These are phyloP conservation scores for Coleophora flavipennella DNA, from an alignment of 2,888 invertebrate genomes.

Conservation along the genomic window DNA sequence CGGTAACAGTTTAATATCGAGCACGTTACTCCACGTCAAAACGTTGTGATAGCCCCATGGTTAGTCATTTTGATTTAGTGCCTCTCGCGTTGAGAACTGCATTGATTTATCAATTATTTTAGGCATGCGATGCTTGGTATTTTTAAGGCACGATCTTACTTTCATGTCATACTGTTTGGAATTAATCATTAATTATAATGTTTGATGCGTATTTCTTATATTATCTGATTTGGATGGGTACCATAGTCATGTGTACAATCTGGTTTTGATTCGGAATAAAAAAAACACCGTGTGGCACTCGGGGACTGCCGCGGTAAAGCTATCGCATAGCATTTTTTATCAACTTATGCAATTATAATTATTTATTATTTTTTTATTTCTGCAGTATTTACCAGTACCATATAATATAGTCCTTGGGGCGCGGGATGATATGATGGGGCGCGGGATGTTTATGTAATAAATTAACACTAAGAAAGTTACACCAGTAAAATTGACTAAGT, in stretches of 20 bases:
- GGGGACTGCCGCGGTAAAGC: too few species aligned
- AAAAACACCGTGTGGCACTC: too few species aligned
- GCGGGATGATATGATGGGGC: too few species aligned
- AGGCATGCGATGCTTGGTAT: slow-evolving; percentile 62
- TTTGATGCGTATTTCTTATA: slow-evolving; percentile 47
- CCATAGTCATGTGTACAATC: too few species aligned
- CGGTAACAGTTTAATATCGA: slow-evolving; percentile 61
- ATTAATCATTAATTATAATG: slow-evolving; percentile 65
- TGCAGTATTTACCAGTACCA: too few species aligned
- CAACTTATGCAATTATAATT: too few species aligned
- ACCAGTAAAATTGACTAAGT: too few species aligned
- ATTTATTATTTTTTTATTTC: too few species aligned
- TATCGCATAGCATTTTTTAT: too few species aligned
- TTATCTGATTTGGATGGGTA: slow-evolving; percentile 61
- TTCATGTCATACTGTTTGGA: slow-evolving; percentile 62
- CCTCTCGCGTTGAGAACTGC: slow-evolving; percentile 55
- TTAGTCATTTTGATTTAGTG: slow-evolving; percentile 64
- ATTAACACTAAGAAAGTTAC: too few species aligned
- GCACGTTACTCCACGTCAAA: slow-evolving; percentile 63
- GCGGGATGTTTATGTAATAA: too few species aligned
- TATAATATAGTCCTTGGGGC: too few species aligned
- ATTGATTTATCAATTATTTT: slow-evolving; percentile 71
- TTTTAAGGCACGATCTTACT: slow-evolving; percentile 63
- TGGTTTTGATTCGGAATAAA: slow-evolving; percentile 23
- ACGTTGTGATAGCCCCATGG: slow-evolving; percentile 57